Evolutionary conservation across 2,797 vertebrate species (phyloP).

Genomic region (Sciurus carolinensis): DNA sequence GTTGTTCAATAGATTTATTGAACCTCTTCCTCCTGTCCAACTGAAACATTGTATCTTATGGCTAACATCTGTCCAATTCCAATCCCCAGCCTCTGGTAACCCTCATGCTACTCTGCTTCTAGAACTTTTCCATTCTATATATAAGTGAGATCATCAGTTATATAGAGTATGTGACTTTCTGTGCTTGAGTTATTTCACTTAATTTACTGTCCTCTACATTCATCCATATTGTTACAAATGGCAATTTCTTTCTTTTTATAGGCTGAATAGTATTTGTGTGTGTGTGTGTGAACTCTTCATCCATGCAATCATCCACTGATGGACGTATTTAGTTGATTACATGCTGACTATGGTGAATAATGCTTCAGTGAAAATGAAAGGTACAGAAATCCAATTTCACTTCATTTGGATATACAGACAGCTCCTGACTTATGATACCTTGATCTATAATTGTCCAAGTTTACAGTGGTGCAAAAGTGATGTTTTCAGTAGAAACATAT

Average conservation of each 20-base stretch:
- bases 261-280: not conserved
- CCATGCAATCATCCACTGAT: not conserved
- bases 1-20: not conserved
- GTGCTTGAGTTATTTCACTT: not conserved
- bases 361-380: not conserved
- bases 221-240: not conserved
- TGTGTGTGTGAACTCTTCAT: not conserved
- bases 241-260: not conserved
- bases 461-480: too few species aligned
- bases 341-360: not conserved
- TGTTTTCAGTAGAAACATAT: not conserved
- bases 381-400: not conserved
- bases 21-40: not conserved
- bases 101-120: not conserved
- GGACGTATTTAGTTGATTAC: not conserved
- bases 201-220: not conserved
- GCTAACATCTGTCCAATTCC: not conserved
- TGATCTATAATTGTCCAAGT: too few species aligned
- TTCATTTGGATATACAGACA: too few species aligned
- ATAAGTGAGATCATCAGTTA: not conserved
- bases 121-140: not conserved
- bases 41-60: not conserved
- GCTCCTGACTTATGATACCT: not conserved
- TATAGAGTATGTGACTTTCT: not conserved
- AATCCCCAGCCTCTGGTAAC: not conserved